Evolutionary conservation across 2,113 vertebrate species (phyloP), one percentile per base, ranked within the genome.

Genomic region (Myodes glareolus): DNA sequence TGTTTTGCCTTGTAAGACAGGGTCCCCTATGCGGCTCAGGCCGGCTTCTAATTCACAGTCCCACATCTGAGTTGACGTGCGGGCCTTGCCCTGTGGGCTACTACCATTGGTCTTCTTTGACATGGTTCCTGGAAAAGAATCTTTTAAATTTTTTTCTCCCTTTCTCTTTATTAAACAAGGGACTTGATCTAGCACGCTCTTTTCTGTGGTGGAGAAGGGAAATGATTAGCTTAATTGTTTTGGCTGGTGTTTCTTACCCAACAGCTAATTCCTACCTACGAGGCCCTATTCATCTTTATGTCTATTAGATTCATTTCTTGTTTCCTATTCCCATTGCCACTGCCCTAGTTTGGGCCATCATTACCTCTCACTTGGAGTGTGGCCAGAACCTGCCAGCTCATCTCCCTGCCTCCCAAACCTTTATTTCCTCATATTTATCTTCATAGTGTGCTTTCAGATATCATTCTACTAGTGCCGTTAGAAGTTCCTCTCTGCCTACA

Each of bases 271-370:
- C 89, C 88, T 92, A 94, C 86, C 78, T 97, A 39, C 25, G 4
- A 89, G 92, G 72, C 52, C 50, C 84, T 77, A 84, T 94, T 91
- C 52, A 84, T 97, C 91, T 96, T 92, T 50, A 31, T 88, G 95
- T 95, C 86, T 92, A 17, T 73, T 81, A 58, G 76, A 55, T 92
- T 84, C 77, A 75, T 78, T 93, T 88, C 5, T 0, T 65, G 61
- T 76, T 67, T 82, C 65, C 82, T 97, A 67, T 96, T 97, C 96
- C 94, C 89, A 36, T 68, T 45, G 91, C 96, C 21, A 29, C 91
- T 97, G 96, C 78, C 95, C 96, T 94, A 94, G 91, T 93, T 97
- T 92, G 77, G 97, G 78, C 42, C 94, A 80, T 93, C 86, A 93
- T 89, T 94, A 88, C 86, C 81, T 92, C 86, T 97, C 91, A 95